A percentile compares a stretch with the other conserved stretches of the same genome.
Conservation (phyloP, 2,797 vertebrate species). For the Harpagifer antarcticus region DNA sequence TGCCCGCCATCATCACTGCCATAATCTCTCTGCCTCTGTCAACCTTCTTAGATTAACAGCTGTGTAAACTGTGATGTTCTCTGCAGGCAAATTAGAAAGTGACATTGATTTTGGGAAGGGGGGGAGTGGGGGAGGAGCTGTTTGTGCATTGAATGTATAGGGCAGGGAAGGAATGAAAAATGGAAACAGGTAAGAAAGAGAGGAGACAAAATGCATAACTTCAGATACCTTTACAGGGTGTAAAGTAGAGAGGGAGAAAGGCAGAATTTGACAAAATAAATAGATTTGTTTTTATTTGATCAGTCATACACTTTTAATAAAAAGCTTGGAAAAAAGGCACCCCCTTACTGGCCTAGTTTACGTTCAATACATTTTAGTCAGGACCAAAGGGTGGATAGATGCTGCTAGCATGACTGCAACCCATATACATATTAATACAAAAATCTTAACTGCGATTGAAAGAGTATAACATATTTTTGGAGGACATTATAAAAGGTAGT, state of each 20-base stretch:
- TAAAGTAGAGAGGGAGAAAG: background rate
- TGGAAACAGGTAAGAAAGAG: background rate
- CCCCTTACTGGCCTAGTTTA: no score
- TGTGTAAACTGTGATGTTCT: constrained; percentile 43
- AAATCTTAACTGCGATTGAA: background rate
- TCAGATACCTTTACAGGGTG: constrained; percentile 1
- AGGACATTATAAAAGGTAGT: background rate
- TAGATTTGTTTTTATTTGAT: no score
- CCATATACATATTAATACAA: background rate
- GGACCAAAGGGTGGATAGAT: background rate
- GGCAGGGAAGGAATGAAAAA: constrained; percentile 18
- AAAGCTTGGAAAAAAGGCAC: no score
- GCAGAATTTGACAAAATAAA: background rate
- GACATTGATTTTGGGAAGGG: constrained; percentile 36
- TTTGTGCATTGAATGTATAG: constrained; percentile 1
- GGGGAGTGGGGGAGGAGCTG: background rate
- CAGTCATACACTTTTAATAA: no score
- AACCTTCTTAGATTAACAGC: constrained; percentile 51
- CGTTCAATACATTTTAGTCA: background rate
- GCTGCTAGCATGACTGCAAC: background rate
- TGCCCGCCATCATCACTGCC: constrained; percentile 9
- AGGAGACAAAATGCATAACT: background rate
- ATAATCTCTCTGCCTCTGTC: constrained; percentile 2
- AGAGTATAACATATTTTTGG: background rate
- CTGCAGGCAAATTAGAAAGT: constrained; percentile 48